Evolutionary conservation across 2,113 vertebrate species (phyloP).

Genomic region (Aldabrachelys gigantea): DNA sequence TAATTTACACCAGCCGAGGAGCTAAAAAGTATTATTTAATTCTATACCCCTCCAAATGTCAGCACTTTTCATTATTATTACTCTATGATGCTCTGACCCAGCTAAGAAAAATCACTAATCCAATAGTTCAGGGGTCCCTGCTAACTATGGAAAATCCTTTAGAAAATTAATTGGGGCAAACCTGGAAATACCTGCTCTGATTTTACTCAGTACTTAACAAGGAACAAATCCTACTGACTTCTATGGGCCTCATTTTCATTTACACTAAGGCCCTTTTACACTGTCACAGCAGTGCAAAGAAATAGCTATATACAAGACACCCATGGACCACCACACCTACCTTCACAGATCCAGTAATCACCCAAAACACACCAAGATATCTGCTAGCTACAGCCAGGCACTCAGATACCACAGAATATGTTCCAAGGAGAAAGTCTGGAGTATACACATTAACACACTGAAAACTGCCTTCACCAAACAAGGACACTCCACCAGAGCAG

Average conservation of each 20-base stretch:
- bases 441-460: too few species aligned
- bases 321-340: too few species aligned
- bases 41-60: constrained; percentile 16
- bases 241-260: not conserved
- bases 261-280: not conserved
- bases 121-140: not conserved
- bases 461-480: too few species aligned
- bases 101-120: not conserved
- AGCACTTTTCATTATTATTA: not conserved
- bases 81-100: not conserved
- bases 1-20: not conserved
- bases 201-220: not conserved
- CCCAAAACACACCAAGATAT: too few species aligned
- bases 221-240: not conserved
- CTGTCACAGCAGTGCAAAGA: not conserved
- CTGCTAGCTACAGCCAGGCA: too few species aligned
- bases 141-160: rapidly evolving
- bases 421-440: too few species aligned
- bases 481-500: not conserved
- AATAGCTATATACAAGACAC: too few species aligned
- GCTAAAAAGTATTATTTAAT: not conserved
- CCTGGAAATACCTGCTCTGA: not conserved
- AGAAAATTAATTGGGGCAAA: not conserved
- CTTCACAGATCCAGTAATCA: too few species aligned
- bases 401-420: too few species aligned